Evolutionary conservation across 1,140 invertebrate genomes (phyloP).

Genomic region (Branchinecta lindahli): DNA sequence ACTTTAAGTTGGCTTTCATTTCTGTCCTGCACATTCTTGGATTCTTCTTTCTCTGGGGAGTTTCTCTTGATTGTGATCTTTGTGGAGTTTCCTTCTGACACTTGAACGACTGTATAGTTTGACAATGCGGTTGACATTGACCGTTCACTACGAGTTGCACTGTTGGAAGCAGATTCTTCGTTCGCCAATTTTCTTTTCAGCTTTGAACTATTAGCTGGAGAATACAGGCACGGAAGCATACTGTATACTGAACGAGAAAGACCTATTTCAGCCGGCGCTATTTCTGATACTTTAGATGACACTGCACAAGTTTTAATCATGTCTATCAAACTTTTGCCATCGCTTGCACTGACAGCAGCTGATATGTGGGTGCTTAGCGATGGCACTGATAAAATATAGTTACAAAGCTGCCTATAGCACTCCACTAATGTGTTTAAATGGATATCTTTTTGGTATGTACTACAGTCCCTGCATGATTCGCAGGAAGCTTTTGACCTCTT

Average conservation of each 20-base stretch:
- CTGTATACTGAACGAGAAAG: constrained; percentile 51
- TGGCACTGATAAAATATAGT: constrained; percentile 43
- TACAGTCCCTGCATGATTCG: constrained; percentile 65
- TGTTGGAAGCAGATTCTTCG: constrained; percentile 3
- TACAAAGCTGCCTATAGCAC: constrained; percentile 74
- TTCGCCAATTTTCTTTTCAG: constrained; percentile 27
- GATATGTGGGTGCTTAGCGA: constrained; percentile 32
- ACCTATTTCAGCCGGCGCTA: constrained; percentile 31
- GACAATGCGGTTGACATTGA: constrained; percentile 29
- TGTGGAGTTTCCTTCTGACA: constrained; percentile 34
- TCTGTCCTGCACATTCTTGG: too few species aligned
- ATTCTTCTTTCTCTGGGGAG: constrained; percentile 28
- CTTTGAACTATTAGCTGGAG: constrained; percentile 42
- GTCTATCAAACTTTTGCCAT: constrained; percentile 45
- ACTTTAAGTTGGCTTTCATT: too few species aligned
- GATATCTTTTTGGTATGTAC: constrained; percentile 64
- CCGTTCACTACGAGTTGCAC: background rate
- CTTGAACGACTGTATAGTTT: constrained; percentile 40
- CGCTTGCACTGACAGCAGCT: constrained; percentile 32
- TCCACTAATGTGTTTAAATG: constrained; percentile 60
- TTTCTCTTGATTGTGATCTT: constrained; percentile 67
- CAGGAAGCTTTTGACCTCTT: constrained; percentile 70
- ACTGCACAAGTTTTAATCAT: constrained; percentile 60
- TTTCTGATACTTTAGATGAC: constrained; percentile 45
- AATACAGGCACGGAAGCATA: constrained; percentile 53